A percentile compares a stretch with the other conserved stretches of the same genome.
These are phyloP conservation scores for Epiperipatus broadwayi DNA, from an alignment of 2,888 invertebrate genomes.

Conservation along the genomic window DNA sequence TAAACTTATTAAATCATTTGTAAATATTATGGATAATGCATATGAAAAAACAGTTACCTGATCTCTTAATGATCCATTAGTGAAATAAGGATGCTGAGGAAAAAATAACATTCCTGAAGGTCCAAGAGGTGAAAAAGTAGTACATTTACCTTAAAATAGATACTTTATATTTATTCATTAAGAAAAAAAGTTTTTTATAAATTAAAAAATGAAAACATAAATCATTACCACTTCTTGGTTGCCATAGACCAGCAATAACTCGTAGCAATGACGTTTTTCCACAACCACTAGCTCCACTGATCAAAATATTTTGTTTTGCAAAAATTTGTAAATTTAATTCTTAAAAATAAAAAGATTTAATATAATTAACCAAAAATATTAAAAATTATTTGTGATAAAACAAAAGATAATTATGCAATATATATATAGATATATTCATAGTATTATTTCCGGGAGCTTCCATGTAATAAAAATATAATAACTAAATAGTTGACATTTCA, in stretches of 20 bases:
- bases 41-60: conserved; percentile 30
- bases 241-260: conserved; percentile 37
- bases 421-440: too few relatives aligned
- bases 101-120: conserved; percentile 32
- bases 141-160: conserved; percentile 17
- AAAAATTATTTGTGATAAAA: too few relatives aligned
- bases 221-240: conserved; percentile 22
- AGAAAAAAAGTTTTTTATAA: not conserved
- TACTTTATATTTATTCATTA: not conserved
- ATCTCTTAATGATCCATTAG: conserved; percentile 35
- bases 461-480: too few relatives aligned
- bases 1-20: too few relatives aligned
- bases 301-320: conserved; percentile 33
- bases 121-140: conserved; percentile 19
- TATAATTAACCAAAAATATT: too few relatives aligned
- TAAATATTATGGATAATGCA: too few relatives aligned
- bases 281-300: conserved; percentile 37
- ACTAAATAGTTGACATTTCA: too few relatives aligned
- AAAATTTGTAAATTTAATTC: too few relatives aligned
- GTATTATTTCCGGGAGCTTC: too few relatives aligned
- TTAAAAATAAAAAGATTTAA: too few relatives aligned
- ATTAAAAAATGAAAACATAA: not conserved
- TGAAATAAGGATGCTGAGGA: conserved; percentile 38
- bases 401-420: too few relatives aligned
- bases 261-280: conserved; percentile 40